These are phyloP conservation scores for Charaxes varanes DNA, from an alignment of 1,140 invertebrate species.

Conservation along the genomic window DNA sequence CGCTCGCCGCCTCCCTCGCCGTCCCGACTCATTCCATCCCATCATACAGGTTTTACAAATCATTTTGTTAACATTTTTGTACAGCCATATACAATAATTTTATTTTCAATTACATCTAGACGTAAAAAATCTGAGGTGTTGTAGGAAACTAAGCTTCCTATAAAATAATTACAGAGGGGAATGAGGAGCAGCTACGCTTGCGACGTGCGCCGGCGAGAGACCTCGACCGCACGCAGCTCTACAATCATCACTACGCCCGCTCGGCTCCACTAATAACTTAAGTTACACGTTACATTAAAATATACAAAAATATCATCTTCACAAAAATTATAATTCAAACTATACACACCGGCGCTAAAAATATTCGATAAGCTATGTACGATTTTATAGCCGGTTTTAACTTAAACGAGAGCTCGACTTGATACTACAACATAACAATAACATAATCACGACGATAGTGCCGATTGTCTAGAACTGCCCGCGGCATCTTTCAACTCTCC, in stretches of 20 bases:
- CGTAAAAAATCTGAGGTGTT: constrained; percentile 72
- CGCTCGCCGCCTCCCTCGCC: constrained; percentile 46
- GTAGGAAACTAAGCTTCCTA: constrained; percentile 73
- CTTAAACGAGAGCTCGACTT: constrained; percentile 70
- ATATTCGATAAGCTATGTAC: constrained; percentile 69
- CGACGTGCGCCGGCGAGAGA: constrained; percentile 68
- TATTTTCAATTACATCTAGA: constrained; percentile 74
- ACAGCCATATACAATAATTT: constrained; percentile 76
- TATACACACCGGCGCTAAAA: constrained; percentile 69
- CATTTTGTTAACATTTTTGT: constrained; percentile 74
- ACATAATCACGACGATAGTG: constrained; percentile 70
- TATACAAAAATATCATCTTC: constrained; percentile 72
- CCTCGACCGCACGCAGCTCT: constrained; percentile 64
- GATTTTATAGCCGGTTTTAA: constrained; percentile 64
- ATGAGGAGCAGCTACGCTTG: constrained; percentile 69
- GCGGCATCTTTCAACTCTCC: constrained; percentile 58
- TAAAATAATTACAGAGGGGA: constrained; percentile 71
- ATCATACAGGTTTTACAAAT: constrained; percentile 71
- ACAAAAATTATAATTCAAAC: constrained; percentile 69
- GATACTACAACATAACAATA: constrained; percentile 61
- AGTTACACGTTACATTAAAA: constrained; percentile 67
- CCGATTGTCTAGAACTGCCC: constrained; percentile 71
- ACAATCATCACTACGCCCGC: constrained; percentile 70
- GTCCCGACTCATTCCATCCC: constrained; percentile 65
- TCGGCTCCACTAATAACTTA: constrained; percentile 67